Evolutionary conservation across 2,888 invertebrate species (phyloP), one percentile per base, ranked within the genome.

Genomic region (Falcaria lacertinaria): DNA sequence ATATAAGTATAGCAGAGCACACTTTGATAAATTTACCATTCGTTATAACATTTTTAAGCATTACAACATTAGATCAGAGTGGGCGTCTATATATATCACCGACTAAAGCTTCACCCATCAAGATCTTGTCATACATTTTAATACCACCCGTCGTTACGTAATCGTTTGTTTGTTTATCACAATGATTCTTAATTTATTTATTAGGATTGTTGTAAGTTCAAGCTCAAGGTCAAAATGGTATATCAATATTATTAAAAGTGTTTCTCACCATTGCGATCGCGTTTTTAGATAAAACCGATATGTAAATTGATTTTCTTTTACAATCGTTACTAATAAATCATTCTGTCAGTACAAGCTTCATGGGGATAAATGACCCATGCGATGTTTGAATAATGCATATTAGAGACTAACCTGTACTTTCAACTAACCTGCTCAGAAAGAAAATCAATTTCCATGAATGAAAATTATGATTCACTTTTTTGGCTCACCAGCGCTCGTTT

Each of bases 391-490:
- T n/a, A n/a, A n/a, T n/a, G n/a, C n/a, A n/a, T n/a, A n/a, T n/a
- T n/a, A n/a, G n/a, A n/a, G n/a, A n/a, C n/a, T n/a, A n/a, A n/a
- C n/a, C n/a, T n/a, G n/a, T n/a, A n/a, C n/a, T n/a, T n/a, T n/a
- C n/a, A n/a, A n/a, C n/a, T n/a, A n/a, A n/a, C n/a, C n/a, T n/a
- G n/a, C n/a, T n/a, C n/a, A n/a, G n/a, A 1, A 19, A 19, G 19
- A 19, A 19, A 19, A 19, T 19, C 3, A 3, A 19, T 6, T 72
- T 66, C 65, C 57, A 56, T 85, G 78, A 83, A 84, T 82, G 82
- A 79, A 79, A 69, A 67, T 64, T 62, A 70, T 82, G 80, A 81
- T 61, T 84, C 78, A 84, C 58, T 59, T 43, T 50, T 66, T 85
- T 83, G 83, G 82, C 81, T 61, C 64, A 55, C 56, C 55, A 64